phyloP scores from a whole-genome alignment of 2,888 invertebrate genomes.

The Drosophila monieri region DNA sequence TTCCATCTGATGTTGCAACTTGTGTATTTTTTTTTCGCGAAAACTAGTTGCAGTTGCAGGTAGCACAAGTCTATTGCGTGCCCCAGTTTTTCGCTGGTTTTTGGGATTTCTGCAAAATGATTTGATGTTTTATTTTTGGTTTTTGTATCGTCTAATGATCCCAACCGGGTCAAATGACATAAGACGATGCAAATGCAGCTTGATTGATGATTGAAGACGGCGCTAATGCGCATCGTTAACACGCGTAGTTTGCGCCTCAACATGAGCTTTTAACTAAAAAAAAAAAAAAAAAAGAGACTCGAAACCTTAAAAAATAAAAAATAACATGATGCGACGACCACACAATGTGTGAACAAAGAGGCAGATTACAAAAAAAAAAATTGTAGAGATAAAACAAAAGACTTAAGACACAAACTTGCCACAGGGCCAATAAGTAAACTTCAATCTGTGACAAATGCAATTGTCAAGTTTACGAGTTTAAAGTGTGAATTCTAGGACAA shows the following conservation, averaged over 20 bases:
- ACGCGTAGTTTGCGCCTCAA: slow-evolving; percentile 52
- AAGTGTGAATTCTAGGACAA: slow-evolving; percentile 28
- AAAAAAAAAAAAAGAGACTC: background rate
- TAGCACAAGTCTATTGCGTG: slow-evolving; percentile 55
- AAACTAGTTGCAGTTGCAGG: slow-evolving; percentile 27
- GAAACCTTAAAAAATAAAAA: background rate
- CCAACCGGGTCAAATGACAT: slow-evolving; percentile 46
- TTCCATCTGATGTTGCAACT: slow-evolving; percentile 35
- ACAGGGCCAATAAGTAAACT: slow-evolving; percentile 21
- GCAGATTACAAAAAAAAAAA: background rate
- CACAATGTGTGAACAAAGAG: slow-evolving; percentile 12
- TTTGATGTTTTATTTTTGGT: slow-evolving; percentile 44
- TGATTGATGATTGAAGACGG: slow-evolving; percentile 62
- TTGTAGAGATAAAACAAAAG: slow-evolving; percentile 48
- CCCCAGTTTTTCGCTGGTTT: slow-evolving; percentile 48
- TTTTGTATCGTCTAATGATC: slow-evolving; percentile 54
- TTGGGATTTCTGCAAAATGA: slow-evolving; percentile 44
- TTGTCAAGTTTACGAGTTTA: slow-evolving; percentile 3
- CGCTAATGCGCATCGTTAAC: slow-evolving; percentile 54
- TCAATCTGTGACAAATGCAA: background rate
- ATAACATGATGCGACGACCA: slow-evolving; percentile 10
- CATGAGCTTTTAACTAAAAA: background rate
- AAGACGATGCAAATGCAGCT: slow-evolving; percentile 65
- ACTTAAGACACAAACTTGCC: slow-evolving; percentile 61
- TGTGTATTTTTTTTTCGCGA: background rate